Conservation (phyloP, 2,113 vertebrate species). For the Triplophysa siluroides region DNA sequence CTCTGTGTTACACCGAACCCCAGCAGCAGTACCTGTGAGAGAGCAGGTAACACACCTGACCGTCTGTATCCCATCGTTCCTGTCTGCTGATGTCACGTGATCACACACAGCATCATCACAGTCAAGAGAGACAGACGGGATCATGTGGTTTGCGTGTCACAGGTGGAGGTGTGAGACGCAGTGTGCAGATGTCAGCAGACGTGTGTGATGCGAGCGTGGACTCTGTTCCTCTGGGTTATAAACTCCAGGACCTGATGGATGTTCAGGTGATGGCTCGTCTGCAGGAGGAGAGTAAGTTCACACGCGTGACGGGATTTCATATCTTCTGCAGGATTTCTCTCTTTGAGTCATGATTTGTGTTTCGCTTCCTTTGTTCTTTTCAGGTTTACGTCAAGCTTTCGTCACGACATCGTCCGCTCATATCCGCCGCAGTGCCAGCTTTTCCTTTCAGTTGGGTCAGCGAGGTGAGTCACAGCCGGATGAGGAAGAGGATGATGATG, state of each 20-base stretch:
- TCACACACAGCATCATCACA: neutral
- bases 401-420: slow-evolving; percentile 81
- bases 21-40: slow-evolving; percentile 67
- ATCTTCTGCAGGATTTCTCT: too few relatives aligned
- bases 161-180: slow-evolving; percentile 76
- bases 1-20: slow-evolving; percentile 78
- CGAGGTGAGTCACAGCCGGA: slow-evolving; percentile 76
- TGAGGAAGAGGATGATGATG: slow-evolving; percentile 84
- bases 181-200: slow-evolving; percentile 79
- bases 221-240: slow-evolving; percentile 88
- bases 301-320: too few relatives aligned
- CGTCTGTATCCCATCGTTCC: neutral
- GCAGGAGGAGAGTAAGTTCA: slow-evolving; percentile 92
- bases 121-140: too few relatives aligned
- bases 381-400: slow-evolving; percentile 93
- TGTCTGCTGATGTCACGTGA: too few relatives aligned
- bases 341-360: too few relatives aligned
- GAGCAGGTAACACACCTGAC: slow-evolving; percentile 77
- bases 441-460: slow-evolving; percentile 77
- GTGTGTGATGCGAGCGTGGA: slow-evolving; percentile 84
- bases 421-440: slow-evolving; percentile 79
- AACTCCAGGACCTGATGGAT: slow-evolving; percentile 91
- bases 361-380: slow-evolving; percentile 42
- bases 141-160: neutral
- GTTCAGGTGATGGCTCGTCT: slow-evolving; percentile 97